Evolutionary conservation across 2,797 vertebrate genomes (phyloP).

Genomic region (Betta splendens): DNA sequence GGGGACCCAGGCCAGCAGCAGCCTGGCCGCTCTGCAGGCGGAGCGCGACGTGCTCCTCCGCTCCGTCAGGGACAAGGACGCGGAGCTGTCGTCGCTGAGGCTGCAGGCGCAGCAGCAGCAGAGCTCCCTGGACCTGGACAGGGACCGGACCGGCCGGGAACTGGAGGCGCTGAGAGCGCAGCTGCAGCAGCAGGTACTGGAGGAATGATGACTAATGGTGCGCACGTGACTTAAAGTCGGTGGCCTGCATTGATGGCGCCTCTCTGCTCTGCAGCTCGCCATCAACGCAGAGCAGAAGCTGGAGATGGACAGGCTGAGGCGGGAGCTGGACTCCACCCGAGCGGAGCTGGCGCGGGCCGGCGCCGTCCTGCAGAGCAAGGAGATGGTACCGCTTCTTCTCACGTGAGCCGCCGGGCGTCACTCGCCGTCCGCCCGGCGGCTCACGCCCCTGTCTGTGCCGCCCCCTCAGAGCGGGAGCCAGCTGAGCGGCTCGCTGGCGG

Average conservation of each 20-base stretch:
- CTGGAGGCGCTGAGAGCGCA: conserved; percentile 73
- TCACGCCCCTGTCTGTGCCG: neutral
- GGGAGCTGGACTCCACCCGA: conserved; percentile 84
- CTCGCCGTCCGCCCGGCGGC: no score
- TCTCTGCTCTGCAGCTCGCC: conserved; percentile 49
- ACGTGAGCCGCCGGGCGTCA: no score
- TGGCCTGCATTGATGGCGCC: no score
- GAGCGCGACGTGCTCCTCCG: conserved; percentile 75
- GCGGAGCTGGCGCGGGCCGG: conserved; percentile 71
- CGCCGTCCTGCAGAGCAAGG: conserved; percentile 74
- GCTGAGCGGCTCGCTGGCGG: conserved; percentile 70
- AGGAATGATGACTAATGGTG: neutral
- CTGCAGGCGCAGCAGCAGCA: conserved; percentile 77
- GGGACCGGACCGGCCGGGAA: conserved; percentile 67
- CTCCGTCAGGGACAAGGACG: conserved; percentile 65
- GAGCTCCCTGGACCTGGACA: conserved; percentile 66
- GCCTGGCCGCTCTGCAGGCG: conserved; percentile 78
- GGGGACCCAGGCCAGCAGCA: conserved; percentile 69
- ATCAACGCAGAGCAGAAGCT: conserved; percentile 85
- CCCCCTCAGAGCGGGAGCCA: conserved; percentile 77
- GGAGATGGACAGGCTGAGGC: conserved; percentile 85
- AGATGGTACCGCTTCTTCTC: conserved; percentile 57
- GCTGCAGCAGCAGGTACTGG: conserved; percentile 72
- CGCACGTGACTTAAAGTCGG: no score
- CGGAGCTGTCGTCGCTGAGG: conserved; percentile 74